phyloP scores from a whole-genome alignment of 2,797 vertebrate genomes.

The Argyrosomus regius region DNA sequence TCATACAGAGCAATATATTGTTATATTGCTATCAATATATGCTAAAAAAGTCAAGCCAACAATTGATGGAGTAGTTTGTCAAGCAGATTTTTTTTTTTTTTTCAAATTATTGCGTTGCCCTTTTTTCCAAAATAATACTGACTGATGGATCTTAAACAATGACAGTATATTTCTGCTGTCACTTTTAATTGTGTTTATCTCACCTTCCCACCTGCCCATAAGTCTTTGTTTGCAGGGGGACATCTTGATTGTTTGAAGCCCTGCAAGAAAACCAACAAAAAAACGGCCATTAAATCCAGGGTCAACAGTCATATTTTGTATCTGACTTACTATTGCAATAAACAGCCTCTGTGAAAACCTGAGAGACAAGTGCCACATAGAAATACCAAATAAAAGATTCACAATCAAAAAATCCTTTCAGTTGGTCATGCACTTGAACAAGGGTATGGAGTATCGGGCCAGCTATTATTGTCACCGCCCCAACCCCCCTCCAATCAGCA shows the following conservation, averaged over 20 bases:
- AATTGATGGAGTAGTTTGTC: conserved; percentile 9
- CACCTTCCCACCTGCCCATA: conserved; percentile 70
- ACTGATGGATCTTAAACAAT: conserved; percentile 50
- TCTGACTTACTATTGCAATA: conserved; percentile 61
- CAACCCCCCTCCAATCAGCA: conserved; percentile 74
- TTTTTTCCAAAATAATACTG: conserved; percentile 45
- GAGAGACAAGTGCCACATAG: conserved; percentile 56
- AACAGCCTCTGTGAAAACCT: conserved; percentile 59
- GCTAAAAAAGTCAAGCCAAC: not conserved
- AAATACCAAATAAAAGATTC: conserved; percentile 65
- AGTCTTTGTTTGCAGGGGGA: conserved; percentile 76
- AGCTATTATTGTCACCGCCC: conserved; percentile 62
- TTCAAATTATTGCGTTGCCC: conserved; percentile 20
- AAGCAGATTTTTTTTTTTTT: not conserved
- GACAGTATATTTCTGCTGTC: conserved; percentile 58
- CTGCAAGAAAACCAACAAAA: conserved; percentile 72
- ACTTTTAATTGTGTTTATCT: conserved; percentile 81
- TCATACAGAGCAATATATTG: not conserved
- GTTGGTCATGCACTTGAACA: conserved; percentile 76
- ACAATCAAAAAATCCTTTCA: conserved; percentile 38
- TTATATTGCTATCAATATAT: not conserved
- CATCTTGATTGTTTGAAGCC: conserved; percentile 69
- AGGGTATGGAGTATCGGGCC: conserved; percentile 49
- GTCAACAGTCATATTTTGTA: conserved; percentile 74
- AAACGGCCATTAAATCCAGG: conserved; percentile 60